Evolutionary conservation across 2,113 vertebrate genomes (phyloP).

Genomic region (Rutilus rutilus): DNA sequence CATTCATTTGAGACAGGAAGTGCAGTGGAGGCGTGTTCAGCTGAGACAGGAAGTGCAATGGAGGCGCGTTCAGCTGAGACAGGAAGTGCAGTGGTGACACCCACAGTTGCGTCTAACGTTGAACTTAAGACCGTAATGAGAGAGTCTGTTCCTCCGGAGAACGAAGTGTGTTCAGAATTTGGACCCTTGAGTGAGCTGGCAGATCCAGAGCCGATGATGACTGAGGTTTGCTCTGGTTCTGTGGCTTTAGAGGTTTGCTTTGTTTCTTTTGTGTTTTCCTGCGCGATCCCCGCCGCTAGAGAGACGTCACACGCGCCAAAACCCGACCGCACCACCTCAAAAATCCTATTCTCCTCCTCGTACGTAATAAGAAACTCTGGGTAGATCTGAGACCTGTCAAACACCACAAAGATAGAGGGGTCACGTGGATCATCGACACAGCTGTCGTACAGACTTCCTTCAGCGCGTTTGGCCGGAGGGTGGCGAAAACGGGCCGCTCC

Average conservation of each 20-base stretch:
- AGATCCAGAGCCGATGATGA: background rate
- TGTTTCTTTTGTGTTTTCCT: background rate
- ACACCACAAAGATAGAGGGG: conserved; percentile 90
- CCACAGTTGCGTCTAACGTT: background rate
- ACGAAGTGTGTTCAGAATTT: background rate
- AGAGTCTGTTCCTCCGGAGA: background rate
- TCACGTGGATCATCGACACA: conserved; percentile 81
- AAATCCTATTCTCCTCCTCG: background rate
- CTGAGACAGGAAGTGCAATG: background rate
- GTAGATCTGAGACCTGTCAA: conserved; percentile 90
- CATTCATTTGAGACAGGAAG: background rate
- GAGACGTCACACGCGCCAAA: too few relatives aligned
- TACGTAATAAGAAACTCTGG: conserved; percentile 92
- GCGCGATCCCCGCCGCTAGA: background rate
- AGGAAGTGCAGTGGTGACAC: background rate
- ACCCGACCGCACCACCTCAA: too few relatives aligned
- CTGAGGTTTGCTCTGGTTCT: background rate
- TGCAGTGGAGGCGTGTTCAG: rapidly evolving
- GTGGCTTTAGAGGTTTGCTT: background rate
- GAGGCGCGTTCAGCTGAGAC: background rate
- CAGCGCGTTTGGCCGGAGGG: conserved; percentile 79
- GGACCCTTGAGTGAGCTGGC: background rate
- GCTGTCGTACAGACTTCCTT: conserved; percentile 82
- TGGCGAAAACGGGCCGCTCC: conserved; percentile 75
- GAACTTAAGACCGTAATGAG: background rate